A percentile compares a stretch with the other conserved stretches of the same genome.
Evolutionary conservation across 2,797 vertebrate genomes (phyloP).

Genomic region (Coreius guichenoti): DNA sequence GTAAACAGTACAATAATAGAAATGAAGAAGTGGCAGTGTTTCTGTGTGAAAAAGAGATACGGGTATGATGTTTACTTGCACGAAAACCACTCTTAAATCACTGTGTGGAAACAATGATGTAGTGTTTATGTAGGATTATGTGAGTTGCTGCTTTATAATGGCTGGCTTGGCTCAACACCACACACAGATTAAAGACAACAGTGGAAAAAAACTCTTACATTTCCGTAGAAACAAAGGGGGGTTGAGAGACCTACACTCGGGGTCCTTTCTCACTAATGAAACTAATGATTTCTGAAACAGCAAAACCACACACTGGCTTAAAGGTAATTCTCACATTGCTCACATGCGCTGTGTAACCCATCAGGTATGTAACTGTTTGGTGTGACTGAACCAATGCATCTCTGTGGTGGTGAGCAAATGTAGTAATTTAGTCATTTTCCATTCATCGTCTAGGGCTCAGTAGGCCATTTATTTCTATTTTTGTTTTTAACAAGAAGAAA

Average conservation of each 20-base stretch:
- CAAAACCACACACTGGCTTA: slow-evolving; percentile 31
- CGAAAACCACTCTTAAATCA: slow-evolving; percentile 17
- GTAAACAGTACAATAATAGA: slow-evolving; percentile 26
- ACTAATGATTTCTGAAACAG: slow-evolving; percentile 18
- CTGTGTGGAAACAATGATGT: slow-evolving; percentile 31
- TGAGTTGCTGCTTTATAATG: slow-evolving; percentile 34
- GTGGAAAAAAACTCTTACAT: neutral
- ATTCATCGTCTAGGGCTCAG: neutral
- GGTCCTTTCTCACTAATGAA: slow-evolving; percentile 29
- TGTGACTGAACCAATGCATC: slow-evolving; percentile 25
- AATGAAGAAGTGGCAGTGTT: neutral
- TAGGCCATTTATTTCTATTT: slow-evolving; percentile 6
- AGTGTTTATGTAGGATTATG: slow-evolving; percentile 37
- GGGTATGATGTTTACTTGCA: slow-evolving; percentile 23
- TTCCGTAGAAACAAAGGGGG: neutral
- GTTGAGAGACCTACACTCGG: neutral
- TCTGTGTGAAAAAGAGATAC: slow-evolving; percentile 21
- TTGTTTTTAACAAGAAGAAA: slow-evolving; percentile 1
- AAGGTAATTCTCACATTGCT: slow-evolving; percentile 21
- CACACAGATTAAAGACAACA: slow-evolving; percentile 6
- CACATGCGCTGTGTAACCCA: neutral
- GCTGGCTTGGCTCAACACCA: slow-evolving; percentile 18
- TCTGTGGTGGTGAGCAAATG: slow-evolving; percentile 31
- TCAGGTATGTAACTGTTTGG: slow-evolving; percentile 33
- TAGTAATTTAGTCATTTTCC: slow-evolving; percentile 21